A percentile compares a stretch with the other conserved stretches of the same genome.
These are phyloP conservation scores for Poeciliopsis infans DNA, from an alignment of 2,797 vertebrate genomes.

Conservation along the genomic window DNA sequence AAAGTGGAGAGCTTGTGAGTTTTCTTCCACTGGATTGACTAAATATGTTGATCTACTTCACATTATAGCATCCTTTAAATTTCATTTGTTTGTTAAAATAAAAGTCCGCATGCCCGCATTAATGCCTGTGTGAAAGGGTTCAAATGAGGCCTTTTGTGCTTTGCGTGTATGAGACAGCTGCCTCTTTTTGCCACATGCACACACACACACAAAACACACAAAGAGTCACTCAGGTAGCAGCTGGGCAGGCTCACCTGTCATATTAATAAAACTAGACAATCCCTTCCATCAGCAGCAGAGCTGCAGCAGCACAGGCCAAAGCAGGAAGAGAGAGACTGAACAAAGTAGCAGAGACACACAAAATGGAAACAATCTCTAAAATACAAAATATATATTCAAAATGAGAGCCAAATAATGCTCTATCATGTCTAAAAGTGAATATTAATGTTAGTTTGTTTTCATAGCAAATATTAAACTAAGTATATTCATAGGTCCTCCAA, in stretches of 20 bases:
- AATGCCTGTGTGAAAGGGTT: conserved; percentile 60
- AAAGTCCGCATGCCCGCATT: conserved; percentile 46
- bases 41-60: conserved; percentile 29
- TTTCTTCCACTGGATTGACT: conserved; percentile 23
- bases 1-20: conserved; percentile 53
- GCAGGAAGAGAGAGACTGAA: conserved; percentile 59
- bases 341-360: conserved; percentile 61
- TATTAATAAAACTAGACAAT: conserved; percentile 81
- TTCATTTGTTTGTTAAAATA: conserved; percentile 48
- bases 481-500: not conserved
- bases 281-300: conserved; percentile 77
- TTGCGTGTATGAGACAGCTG: conserved; percentile 78
- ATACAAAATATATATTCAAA: not conserved
- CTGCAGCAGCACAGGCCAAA: conserved; percentile 50
- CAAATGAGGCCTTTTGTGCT: conserved; percentile 58
- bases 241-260: conserved; percentile 83
- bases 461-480: not conserved
- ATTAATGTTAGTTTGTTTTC: not conserved
- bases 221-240: conserved; percentile 77
- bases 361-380: conserved; percentile 35
- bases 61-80: conserved; percentile 32
- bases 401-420: not conserved
- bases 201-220: conserved; percentile 23
- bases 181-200: conserved; percentile 54
- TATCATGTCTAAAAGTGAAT: not conserved